Base-by-base conservation (phyloP, 2,888 invertebrate species). In the Sphecodes monilicornis region DNA sequence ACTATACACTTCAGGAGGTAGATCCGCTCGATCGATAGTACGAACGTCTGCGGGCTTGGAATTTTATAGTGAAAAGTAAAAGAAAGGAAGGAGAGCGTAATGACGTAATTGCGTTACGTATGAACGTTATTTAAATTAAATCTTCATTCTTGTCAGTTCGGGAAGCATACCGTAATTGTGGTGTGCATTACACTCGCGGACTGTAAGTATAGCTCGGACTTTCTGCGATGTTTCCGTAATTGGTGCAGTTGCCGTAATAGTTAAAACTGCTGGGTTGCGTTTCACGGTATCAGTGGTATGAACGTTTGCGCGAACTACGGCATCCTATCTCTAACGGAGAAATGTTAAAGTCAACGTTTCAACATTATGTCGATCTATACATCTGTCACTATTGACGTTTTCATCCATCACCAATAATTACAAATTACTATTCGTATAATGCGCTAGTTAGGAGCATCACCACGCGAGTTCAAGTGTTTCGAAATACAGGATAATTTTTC, bases 1-100 rank as follows among this genome's bases (percentile, higher is more conserved):
- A 92, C 92, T 93, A 92, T 89, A 88, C 87, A 64, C 86, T 86
- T 82, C 70, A 74, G 88, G 89, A 90, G 88, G 87, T 84, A 87
- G 87, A 75, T 26, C n/a, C 85, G 82, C 76, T 83, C 89, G 89
- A 85, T 88, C 89, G 88, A 86, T 88, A 87, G 85, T 89, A 91
- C 88, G 88, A 73, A 89, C 91, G 90, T 85, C 84, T 87, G 88
- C 90, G 88, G 86, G 90, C 54, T 90, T 91, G 89, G 89, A 74
- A 78, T 90, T 68, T 90, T 91, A 88, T 89, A 87, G 89, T 88
- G 89, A 69, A 69, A 54, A 36, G 32, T 41, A 5, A 18, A 26
- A 60, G 32, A 43, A 43, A 50, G 29, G n/a, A 18, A 11, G 18
- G 3, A 18, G 10, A 29, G 0, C 16, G 43, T 26, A 32, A 69